Base-by-base conservation (phyloP, 2,113 vertebrate genomes). In the Colistium nudipinnis region DNA sequence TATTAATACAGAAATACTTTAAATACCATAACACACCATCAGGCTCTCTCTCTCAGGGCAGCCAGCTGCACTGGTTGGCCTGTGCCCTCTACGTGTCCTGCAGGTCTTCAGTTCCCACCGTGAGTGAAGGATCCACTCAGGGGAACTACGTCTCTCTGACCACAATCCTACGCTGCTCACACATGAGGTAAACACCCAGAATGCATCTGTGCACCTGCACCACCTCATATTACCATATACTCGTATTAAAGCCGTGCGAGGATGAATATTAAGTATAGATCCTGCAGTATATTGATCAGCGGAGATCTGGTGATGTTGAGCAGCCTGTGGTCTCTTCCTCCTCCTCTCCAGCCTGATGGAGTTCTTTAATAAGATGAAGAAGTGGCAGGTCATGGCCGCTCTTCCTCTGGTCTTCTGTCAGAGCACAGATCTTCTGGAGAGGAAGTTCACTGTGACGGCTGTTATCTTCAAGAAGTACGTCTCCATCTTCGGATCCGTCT, bases 301-400 rank as follows among this genome's bases (percentile, higher is more conserved):
- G 36, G 36, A 4, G 36, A 38, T 14, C 0, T 35, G 3, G 36
- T 38, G 36, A 11, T 36, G 35, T 16, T 41, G 4, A 13, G 4
- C 24, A 28, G 11, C 11, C 5, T 49, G 24, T 17, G 5, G 4
- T 9, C 9, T 16, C n/a, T 9, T 12, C 30, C 9, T 2, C 12
- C 20, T 24, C 8, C 6, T 0, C 3, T 1, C 43, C 88, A 98
- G 97, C 88, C 89, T 98, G 68, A 95, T 98, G 0, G 97, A 97
- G 86, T 98, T 98, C 85, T 98, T 98, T 70, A 97, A 89, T 86
- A 98, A 98, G 92, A 96, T 98, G 94, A 97, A 95, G 89, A 98
- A 98, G 61, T 98, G 97, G 97, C 95, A 97, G 89, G 96, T 97
- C 70, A 98, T 98, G 97, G 93, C 96, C 70, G 89, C 91, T 68